Percentiles rank a stretch among this genome's conserved stretches.
Evolutionary conservation across 2,113 vertebrate species (phyloP).

Genomic region (Odobenus rosmarus): DNA sequence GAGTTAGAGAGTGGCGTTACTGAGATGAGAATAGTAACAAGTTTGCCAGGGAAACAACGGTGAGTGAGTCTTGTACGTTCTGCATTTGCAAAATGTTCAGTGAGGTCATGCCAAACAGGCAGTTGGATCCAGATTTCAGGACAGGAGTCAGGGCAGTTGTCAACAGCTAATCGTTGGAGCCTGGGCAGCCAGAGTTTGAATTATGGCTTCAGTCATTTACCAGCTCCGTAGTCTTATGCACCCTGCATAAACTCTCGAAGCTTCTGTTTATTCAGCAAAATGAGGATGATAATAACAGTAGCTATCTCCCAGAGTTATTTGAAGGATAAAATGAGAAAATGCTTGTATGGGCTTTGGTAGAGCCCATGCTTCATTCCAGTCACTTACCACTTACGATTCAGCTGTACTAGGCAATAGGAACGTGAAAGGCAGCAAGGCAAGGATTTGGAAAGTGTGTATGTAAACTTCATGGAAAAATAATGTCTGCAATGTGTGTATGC

Average conservation of each 20-base stretch:
- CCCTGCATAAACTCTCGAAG: background rate
- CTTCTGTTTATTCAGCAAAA: conserved; percentile 3
- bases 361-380: background rate
- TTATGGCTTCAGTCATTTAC: background rate
- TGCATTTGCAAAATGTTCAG: background rate
- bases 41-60: background rate
- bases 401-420: background rate
- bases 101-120: background rate
- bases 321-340: conserved; percentile 4
- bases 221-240: background rate
- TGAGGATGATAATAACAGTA: background rate
- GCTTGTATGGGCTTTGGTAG: background rate
- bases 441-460: background rate
- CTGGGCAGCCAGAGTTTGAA: background rate
- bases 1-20: background rate
- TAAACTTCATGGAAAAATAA: background rate
- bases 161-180: background rate
- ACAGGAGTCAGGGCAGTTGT: background rate
- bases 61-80: background rate
- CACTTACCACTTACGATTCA: background rate
- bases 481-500: background rate
- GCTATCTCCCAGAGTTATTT: background rate
- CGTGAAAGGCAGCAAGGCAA: background rate
- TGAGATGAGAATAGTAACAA: background rate
- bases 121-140: background rate